Base-by-base conservation (phyloP, 2,113 vertebrate species). In the Oncorhynchus nerka region DNA sequence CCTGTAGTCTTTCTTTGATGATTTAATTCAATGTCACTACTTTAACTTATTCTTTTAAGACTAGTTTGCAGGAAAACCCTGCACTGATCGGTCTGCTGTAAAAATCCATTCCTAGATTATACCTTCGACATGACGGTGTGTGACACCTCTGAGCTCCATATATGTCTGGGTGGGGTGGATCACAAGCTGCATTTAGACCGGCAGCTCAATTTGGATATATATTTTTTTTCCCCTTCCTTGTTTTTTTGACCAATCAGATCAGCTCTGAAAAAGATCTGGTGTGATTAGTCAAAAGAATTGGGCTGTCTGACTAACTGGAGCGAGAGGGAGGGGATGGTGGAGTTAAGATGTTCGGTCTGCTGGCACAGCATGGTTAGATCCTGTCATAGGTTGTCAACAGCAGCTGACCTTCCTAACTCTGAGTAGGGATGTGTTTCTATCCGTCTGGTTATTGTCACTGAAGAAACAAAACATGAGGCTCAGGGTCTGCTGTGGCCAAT, bases 401-500 rank as follows among this genome's bases (percentile, higher is more conserved):
- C 5, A 39, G 62, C 24, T 15, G 4, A 55, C 51, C 51, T 55
- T 55, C 51, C 51, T 19, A 69, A 64, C 15, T 32, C 26, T 68
- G 12, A 4, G 26, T 66, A 30, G 57, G n/a, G 55, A 26, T 26
- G 64, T 16, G 34, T n/a, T 2, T 51, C 62, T 15, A 70, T 89
- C 80, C 67, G 73, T 89, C 80, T 75, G 67, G 79, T 81, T 59
- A 68, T 84, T 32, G 73, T 86, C 74, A 84, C 68, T 77, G 34
- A 77, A 75, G 72, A 75, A 81, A 87, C 70, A 85, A 22, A 74
- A 57, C 49, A 11, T 5, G 28, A 79, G 5, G 7, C 28, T 39
- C 66, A 26, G 32, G 19, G n/a, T 11, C n/a, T 51, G 45, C 66
- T 70, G 9, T 69, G 34, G 19, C 68, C 68, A 19, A 69, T 68